Evolutionary conservation across 1,140 invertebrate genomes (phyloP).

Genomic region (Hyles vespertilio): DNA sequence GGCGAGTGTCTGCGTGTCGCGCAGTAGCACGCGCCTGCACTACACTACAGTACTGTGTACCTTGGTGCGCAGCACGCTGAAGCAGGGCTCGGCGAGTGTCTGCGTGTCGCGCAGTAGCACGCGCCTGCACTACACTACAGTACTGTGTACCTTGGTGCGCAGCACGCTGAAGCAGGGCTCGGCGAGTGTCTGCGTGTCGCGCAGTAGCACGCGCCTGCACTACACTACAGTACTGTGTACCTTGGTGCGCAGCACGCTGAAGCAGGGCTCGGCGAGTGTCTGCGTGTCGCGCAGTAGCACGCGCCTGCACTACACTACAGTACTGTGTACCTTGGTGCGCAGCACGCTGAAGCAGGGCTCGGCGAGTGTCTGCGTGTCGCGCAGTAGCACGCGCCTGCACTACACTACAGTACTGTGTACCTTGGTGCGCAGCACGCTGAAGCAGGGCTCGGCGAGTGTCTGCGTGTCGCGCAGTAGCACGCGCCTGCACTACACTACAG

Average conservation of each 20-base stretch:
- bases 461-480: conserved; percentile 90
- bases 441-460: conserved; percentile 94
- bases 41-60: conserved; percentile 10
- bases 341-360: conserved; percentile 95
- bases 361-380: conserved; percentile 90
- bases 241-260: conserved; percentile 84
- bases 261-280: conserved; percentile 94
- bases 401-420: conserved; percentile 10
- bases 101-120: conserved; percentile 90
- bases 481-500: not conserved
- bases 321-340: conserved; percentile 62
- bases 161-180: conserved; percentile 95
- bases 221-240: conserved; percentile 10
- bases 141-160: conserved; percentile 62
- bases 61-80: conserved; percentile 84
- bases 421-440: conserved; percentile 84
- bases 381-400: conserved; percentile 78
- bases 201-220: conserved; percentile 78
- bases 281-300: conserved; percentile 90
- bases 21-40: conserved; percentile 78
- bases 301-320: not conserved
- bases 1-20: conserved; percentile 90
- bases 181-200: conserved; percentile 90
- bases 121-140: not conserved
- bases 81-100: conserved; percentile 94